phyloP scores from a whole-genome alignment of 2,113 vertebrate genomes.

The Sitta europaea region DNA sequence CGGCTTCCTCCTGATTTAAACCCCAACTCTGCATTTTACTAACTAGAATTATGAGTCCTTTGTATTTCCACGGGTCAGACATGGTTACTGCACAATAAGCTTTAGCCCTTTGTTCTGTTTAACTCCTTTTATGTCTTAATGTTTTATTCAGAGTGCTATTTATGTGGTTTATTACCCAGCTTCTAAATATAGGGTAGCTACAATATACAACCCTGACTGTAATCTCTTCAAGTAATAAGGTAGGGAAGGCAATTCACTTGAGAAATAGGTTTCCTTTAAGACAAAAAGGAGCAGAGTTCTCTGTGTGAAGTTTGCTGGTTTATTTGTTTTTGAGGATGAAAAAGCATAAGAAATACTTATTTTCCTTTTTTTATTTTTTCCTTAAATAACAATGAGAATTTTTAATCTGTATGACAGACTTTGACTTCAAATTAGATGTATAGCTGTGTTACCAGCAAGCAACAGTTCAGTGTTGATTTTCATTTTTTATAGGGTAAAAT shows the following conservation, averaged over 20 bases:
- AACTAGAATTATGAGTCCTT: slow-evolving; percentile 47
- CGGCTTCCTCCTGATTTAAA: not conserved
- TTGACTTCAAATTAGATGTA: not conserved
- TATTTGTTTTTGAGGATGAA: not conserved
- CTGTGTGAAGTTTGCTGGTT: not conserved
- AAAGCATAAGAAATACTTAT: not conserved
- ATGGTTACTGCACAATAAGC: slow-evolving; percentile 6
- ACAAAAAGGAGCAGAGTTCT: not conserved
- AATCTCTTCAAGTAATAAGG: not conserved
- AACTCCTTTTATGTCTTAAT: slow-evolving; percentile 57
- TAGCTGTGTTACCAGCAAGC: not conserved
- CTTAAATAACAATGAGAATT: not conserved
- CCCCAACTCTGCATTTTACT: slow-evolving; percentile 28
- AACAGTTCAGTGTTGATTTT: not conserved
- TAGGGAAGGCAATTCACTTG: not conserved
- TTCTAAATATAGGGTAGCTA: slow-evolving; percentile 33
- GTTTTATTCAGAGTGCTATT: slow-evolving; percentile 65
- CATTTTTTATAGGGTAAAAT: not conserved
- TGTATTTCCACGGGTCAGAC: slow-evolving; percentile 44
- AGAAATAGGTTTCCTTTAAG: not conserved
- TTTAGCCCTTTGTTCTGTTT: slow-evolving; percentile 25
- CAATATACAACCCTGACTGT: not conserved
- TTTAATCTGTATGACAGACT: not conserved
- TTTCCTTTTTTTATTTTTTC: not conserved
- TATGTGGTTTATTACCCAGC: slow-evolving; percentile 37